Evolutionary conservation across 2,113 vertebrate genomes (phyloP).

Genomic region (Rousettus leschenaultii): DNA sequence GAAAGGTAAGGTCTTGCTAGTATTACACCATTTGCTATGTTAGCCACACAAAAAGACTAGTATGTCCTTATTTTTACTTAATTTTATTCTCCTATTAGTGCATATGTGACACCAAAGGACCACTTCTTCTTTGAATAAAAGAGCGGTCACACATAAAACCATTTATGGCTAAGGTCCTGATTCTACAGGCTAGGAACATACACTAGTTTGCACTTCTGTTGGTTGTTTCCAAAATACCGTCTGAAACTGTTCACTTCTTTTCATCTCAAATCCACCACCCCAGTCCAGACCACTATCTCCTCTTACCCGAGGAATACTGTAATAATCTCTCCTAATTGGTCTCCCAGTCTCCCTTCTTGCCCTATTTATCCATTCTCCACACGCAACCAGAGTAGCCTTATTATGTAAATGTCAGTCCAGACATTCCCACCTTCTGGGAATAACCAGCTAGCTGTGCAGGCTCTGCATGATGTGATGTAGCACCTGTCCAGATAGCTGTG

Average conservation of each 20-base stretch:
- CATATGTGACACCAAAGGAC: background rate
- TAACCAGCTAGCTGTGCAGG: background rate
- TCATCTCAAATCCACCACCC: background rate
- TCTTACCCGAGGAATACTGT: background rate
- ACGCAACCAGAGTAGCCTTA: background rate
- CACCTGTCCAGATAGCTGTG: background rate
- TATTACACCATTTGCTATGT: background rate
- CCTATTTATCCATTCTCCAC: background rate
- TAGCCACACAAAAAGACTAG: background rate
- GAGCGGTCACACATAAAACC: background rate
- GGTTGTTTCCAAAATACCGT: background rate
- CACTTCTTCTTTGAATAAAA: background rate
- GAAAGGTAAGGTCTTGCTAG: background rate
- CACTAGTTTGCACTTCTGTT: background rate
- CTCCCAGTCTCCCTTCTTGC: accelerated
- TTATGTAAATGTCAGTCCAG: background rate
- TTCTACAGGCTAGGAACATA: background rate
- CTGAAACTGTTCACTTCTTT: background rate
- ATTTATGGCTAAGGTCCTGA: background rate
- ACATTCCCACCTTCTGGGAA: background rate
- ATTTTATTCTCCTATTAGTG: background rate
- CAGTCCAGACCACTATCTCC: background rate
- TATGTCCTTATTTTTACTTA: background rate
- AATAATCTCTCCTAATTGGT: background rate
- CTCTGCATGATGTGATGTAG: too few relatives aligned